Evolutionary conservation across 2,113 vertebrate species (phyloP).

Genomic region (Patagioenas fasciata): DNA sequence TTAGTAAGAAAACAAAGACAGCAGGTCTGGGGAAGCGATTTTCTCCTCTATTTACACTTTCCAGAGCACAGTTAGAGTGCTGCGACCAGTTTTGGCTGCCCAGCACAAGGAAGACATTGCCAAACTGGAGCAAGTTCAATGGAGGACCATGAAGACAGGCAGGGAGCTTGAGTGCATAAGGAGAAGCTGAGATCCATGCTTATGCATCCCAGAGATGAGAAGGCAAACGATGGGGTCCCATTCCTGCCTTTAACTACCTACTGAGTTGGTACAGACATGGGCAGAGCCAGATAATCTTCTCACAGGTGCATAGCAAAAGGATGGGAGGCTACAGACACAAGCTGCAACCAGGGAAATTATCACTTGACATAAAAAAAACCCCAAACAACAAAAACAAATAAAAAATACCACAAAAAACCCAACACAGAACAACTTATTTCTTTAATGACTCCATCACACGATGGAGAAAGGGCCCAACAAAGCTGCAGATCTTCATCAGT

Average conservation of each 20-base stretch:
- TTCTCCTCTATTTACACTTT: background rate
- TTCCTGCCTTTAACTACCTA: background rate
- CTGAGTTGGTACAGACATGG: background rate
- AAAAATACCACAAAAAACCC: too few relatives aligned
- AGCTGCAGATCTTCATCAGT: background rate
- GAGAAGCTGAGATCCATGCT: background rate
- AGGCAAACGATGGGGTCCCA: background rate
- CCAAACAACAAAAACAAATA: too few relatives aligned
- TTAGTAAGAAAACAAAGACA: background rate
- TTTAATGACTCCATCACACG: background rate
- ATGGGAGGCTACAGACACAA: background rate
- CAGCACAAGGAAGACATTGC: background rate
- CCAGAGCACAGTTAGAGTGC: background rate
- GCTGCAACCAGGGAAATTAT: background rate
- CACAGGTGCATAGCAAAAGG: background rate
- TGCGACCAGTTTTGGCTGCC: background rate
- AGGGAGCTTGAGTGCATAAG: background rate
- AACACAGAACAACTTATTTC: background rate
- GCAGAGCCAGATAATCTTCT: background rate
- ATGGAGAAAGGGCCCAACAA: background rate
- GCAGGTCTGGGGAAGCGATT: fast-evolving
- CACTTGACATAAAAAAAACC: background rate
- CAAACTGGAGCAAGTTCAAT: background rate
- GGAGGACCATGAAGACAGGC: background rate
- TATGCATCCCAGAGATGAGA: background rate